Conservation (phyloP, 1,140 invertebrate genomes). For the Venturia canescens region DNA sequence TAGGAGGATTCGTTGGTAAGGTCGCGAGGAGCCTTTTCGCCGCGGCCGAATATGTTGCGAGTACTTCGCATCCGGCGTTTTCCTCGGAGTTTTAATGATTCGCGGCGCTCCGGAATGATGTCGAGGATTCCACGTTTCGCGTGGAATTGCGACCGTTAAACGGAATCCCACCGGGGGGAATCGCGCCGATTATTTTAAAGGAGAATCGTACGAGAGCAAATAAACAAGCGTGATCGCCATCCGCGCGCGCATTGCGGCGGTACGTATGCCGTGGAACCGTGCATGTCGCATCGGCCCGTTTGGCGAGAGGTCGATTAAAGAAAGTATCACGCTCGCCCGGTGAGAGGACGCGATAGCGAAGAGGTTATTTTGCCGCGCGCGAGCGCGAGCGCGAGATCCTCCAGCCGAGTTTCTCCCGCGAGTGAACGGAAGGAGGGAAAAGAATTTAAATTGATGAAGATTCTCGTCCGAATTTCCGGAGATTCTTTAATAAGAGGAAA, state of each 20-base stretch:
- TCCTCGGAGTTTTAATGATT: background rate
- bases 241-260: background rate
- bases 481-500: too few species aligned
- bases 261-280: background rate
- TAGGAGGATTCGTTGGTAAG: too few species aligned
- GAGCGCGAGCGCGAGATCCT: background rate
- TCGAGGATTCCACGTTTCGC: background rate
- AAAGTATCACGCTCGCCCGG: slow-evolving; percentile 34
- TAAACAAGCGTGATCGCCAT: background rate
- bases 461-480: too few species aligned
- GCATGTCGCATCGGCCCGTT: background rate
- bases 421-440: background rate
- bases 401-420: background rate
- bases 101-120: background rate
- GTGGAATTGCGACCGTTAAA: background rate
- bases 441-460: background rate
- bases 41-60: too few species aligned
- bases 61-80: too few species aligned
- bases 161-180: background rate
- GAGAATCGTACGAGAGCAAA: background rate
- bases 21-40: too few species aligned
- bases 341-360: slow-evolving; percentile 39
- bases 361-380: slow-evolving; percentile 1
- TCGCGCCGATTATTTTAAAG: slow-evolving; percentile 2
- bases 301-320: slow-evolving; percentile 32